A percentile compares a stretch with the other conserved stretches of the same genome.
Evolutionary conservation across 2,888 invertebrate genomes (phyloP).

Genomic region (Parnassius mnemosyne): DNA sequence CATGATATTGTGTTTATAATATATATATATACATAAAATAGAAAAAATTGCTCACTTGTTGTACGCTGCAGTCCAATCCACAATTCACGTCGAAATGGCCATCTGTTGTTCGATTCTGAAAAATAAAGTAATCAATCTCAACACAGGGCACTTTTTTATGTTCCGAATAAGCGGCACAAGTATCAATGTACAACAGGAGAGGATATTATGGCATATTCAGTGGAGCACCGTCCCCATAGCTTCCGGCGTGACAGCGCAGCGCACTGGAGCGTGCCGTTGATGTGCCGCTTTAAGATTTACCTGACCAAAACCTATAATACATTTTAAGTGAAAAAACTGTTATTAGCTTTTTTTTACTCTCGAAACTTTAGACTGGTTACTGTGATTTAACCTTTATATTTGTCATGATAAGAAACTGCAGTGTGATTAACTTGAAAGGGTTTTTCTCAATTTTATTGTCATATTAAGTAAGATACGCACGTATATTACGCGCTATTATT

Average conservation of each 20-base stretch:
- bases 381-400: too few relatives aligned
- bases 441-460: too few relatives aligned
- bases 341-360: too few relatives aligned
- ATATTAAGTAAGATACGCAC: too few relatives aligned
- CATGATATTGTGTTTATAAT: too few relatives aligned
- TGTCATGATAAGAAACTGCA: too few relatives aligned
- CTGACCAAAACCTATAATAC: slow-evolving; percentile 4
- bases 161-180: slow-evolving; percentile 32
- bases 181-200: slow-evolving; percentile 16
- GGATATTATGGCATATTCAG: slow-evolving; percentile 41
- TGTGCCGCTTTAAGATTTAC: slow-evolving; percentile 16
- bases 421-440: too few relatives aligned
- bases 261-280: slow-evolving; percentile 55
- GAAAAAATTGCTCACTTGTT: slow-evolving; percentile 80
- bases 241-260: slow-evolving; percentile 62
- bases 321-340: too few relatives aligned
- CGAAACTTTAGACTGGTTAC: too few relatives aligned
- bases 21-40: not conserved
- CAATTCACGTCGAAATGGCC: slow-evolving; percentile 86
- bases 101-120: slow-evolving; percentile 86
- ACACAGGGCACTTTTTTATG: slow-evolving; percentile 30
- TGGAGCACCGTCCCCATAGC: slow-evolving; percentile 50
- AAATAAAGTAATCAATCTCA: slow-evolving; percentile 28
- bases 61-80: slow-evolving; percentile 85
- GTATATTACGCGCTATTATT: too few relatives aligned